Percentiles rank a stretch among this genome's conserved stretches.
phyloP scores from a whole-genome alignment of 2,888 invertebrate species.

The Nebria brevicollis region DNA sequence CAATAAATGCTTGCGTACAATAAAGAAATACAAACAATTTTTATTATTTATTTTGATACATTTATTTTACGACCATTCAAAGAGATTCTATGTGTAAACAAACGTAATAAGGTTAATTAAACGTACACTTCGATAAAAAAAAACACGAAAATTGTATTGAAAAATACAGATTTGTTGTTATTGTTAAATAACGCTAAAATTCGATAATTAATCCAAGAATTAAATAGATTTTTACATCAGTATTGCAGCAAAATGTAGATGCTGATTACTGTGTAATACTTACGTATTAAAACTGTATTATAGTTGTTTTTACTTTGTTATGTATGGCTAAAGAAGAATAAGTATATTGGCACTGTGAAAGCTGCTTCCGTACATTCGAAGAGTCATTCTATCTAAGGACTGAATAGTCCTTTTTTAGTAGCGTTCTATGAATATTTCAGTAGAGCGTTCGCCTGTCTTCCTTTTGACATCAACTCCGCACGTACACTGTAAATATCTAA shows the following conservation, averaged over 20 bases:
- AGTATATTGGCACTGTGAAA: neutral
- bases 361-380: neutral
- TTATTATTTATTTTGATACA: too few relatives aligned
- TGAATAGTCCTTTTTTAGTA: slow-evolving; percentile 15
- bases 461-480: slow-evolving; percentile 19
- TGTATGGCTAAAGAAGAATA: neutral
- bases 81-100: too few relatives aligned
- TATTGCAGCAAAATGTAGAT: neutral
- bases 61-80: too few relatives aligned
- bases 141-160: too few relatives aligned
- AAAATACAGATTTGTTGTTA: too few relatives aligned
- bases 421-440: slow-evolving; percentile 28
- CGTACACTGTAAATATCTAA: slow-evolving; percentile 5
- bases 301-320: neutral
- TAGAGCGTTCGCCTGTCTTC: slow-evolving; percentile 25
- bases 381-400: slow-evolving; percentile 1
- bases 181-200: too few relatives aligned
- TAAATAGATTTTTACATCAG: too few relatives aligned
- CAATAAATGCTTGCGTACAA: too few relatives aligned
- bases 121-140: too few relatives aligned
- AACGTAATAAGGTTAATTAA: too few relatives aligned
- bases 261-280: neutral
- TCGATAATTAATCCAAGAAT: too few relatives aligned
- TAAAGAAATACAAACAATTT: too few relatives aligned
- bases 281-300: neutral